Evolutionary conservation across 1,140 invertebrate species (phyloP).

Genomic region (Bilobella aurantiaca): DNA sequence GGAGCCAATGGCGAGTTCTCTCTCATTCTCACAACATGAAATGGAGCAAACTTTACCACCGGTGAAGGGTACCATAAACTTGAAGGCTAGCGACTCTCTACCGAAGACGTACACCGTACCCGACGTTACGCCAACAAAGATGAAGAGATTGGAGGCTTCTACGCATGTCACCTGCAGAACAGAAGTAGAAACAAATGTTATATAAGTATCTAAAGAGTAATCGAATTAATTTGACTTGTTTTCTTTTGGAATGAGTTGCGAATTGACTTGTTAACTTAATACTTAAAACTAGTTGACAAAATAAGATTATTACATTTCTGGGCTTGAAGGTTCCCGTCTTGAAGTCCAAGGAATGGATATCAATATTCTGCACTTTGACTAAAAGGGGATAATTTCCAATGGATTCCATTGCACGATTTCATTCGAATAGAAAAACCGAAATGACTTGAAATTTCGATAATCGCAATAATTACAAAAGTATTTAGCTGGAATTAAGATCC

Average conservation of each 20-base stretch:
- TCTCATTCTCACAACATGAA: constrained; percentile 26
- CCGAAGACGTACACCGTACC: constrained; percentile 28
- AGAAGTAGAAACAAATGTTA: neutral
- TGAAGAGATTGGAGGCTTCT: constrained; percentile 26
- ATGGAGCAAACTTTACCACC: constrained; percentile 31
- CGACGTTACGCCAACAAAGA: constrained; percentile 27
- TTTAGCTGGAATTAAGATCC: too few species aligned
- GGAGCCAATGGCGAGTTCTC: constrained; percentile 24
- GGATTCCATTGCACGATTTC: neutral
- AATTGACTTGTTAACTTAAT: too few species aligned
- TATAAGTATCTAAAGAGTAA: too few species aligned
- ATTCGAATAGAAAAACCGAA: too few species aligned
- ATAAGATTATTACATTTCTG: constrained; percentile 13
- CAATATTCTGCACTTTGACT: constrained; percentile 28
- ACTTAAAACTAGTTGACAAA: constrained; percentile 4
- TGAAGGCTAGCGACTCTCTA: constrained; percentile 23
- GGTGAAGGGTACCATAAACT: constrained; percentile 31
- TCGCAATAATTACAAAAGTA: too few species aligned
- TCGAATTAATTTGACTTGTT: too few species aligned
- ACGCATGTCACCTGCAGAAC: constrained; percentile 28
- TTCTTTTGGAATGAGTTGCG: too few species aligned
- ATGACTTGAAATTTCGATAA: too few species aligned
- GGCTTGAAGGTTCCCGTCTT: constrained; percentile 1
- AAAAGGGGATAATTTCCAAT: constrained; percentile 12
- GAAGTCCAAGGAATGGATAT: constrained; percentile 26